Evolutionary conservation across 2,888 invertebrate species (phyloP), one percentile per base, ranked within the genome.

Genomic region (Drosophila robusta): DNA sequence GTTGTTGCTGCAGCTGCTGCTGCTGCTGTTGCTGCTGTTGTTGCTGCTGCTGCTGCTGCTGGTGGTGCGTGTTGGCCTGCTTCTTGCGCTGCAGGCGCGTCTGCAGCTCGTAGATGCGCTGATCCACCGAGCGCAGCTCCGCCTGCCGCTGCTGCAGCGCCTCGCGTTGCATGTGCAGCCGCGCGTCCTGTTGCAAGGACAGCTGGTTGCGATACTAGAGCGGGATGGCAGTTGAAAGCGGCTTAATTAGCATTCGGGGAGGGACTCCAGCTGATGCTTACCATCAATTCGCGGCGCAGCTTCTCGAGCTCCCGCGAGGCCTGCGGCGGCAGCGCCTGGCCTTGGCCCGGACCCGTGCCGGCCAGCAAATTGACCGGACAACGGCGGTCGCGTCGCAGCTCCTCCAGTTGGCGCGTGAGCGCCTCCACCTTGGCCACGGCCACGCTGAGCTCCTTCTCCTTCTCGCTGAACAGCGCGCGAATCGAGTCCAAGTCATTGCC

Each of bases 371-470:
- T 92, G 66, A 93, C 93, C 6, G 94, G 93, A 83, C 94, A 94
- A 45, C 93, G 93, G 90, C 96, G 93, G 60, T 95, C 95, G 82
- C 95, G 92, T 85, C 97, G 93, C 81, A 99, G 93, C 90, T 98
- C 98, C 92, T 99, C 99, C 79, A 99, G 94, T 93, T 99, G 98
- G 87, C 96, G 93, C 74, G 98, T 98, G 91, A 99, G 94, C 93
- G 98, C 98, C 91, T 99, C 98, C 90, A 99, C 99, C 93, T 98
- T 98, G 90, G 97, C 97, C 91, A 99, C 98, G n/a, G 99, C 99
- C 94, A 98, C 93, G 62, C 98, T 97, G 70, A 99, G 93, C 93
- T 99, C 98, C 93, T 98, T 98, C 92, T 99, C 99, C 92, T 99
- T 99, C 92, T 98, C 98, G 94, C 97, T 98, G 95, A 98, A 99